These are phyloP conservation scores for Micromesistius poutassou DNA, from an alignment of 2,797 vertebrate species.

Conservation along the genomic window DNA sequence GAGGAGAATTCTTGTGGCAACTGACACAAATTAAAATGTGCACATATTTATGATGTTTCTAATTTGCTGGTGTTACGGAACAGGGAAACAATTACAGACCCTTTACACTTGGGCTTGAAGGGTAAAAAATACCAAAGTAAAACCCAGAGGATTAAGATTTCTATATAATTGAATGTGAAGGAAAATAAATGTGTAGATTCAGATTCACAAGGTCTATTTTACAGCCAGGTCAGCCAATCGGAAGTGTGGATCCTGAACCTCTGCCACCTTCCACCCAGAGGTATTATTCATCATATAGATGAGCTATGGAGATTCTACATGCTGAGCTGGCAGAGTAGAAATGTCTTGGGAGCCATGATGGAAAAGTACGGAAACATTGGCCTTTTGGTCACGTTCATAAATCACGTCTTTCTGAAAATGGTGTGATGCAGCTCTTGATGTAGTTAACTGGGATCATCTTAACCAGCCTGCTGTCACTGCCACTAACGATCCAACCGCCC, in stretches of 20 bases:
- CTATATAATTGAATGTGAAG: neutral
- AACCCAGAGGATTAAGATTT: neutral
- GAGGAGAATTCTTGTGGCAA: neutral
- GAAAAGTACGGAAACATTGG: slow-evolving; percentile 16
- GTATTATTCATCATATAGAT: slow-evolving; percentile 34
- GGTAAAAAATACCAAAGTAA: neutral
- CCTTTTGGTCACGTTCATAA: slow-evolving; percentile 2
- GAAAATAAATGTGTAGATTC: neutral
- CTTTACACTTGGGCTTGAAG: neutral
- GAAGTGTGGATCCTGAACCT: neutral
- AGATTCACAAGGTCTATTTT: neutral
- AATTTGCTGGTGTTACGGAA: neutral
- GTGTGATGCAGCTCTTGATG: slow-evolving; percentile 9
- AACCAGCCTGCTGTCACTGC: slow-evolving; percentile 9
- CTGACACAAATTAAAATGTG: neutral
- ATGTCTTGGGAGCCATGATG: slow-evolving; percentile 20
- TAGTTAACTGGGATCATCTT: slow-evolving; percentile 12
- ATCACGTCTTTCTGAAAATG: slow-evolving; percentile 9
- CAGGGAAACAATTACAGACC: neutral
- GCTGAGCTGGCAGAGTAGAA: slow-evolving; percentile 32
- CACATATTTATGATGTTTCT: neutral
- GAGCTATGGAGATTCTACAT: slow-evolving; percentile 5
- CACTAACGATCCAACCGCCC: slow-evolving; percentile 12
- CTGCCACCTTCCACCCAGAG: neutral
- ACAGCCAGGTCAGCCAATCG: neutral